These are phyloP conservation scores for Empidonax traillii DNA, from an alignment of 2,113 vertebrate species.

Conservation along the genomic window DNA sequence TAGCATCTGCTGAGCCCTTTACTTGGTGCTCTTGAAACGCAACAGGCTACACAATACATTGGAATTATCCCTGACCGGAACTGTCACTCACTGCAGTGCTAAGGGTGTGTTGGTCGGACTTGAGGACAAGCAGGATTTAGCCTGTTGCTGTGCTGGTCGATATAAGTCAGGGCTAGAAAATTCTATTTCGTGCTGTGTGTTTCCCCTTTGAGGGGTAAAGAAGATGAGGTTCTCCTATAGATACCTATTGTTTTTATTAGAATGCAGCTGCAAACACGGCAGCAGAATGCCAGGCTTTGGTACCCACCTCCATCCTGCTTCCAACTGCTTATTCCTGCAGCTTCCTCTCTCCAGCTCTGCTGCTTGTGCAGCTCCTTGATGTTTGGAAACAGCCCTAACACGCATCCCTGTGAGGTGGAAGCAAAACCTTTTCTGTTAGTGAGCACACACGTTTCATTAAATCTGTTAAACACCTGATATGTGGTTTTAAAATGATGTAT, in stretches of 20 bases:
- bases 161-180: neutral
- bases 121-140: rapidly evolving
- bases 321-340: neutral
- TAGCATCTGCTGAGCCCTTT: neutral
- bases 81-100: neutral
- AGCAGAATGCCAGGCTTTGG: neutral
- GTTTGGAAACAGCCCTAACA: neutral
- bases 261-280: too few relatives aligned
- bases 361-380: neutral
- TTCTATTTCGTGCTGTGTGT: rapidly evolving
- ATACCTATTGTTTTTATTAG: neutral
- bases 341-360: neutral
- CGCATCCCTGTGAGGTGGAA: rapidly evolving
- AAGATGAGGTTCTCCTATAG: rapidly evolving
- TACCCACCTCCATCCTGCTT: rapidly evolving
- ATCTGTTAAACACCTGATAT: neutral
- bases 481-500: rapidly evolving
- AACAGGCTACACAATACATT: too few relatives aligned
- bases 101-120: rapidly evolving
- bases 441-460: rapidly evolving
- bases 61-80: too few relatives aligned
- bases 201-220: too few relatives aligned
- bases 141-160: rapidly evolving
- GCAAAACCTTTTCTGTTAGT: neutral
- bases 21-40: too few relatives aligned